Evolutionary conservation across 2,888 invertebrate genomes (phyloP), one percentile per base, ranked within the genome.

Genomic region (Spisula subtruncata): DNA sequence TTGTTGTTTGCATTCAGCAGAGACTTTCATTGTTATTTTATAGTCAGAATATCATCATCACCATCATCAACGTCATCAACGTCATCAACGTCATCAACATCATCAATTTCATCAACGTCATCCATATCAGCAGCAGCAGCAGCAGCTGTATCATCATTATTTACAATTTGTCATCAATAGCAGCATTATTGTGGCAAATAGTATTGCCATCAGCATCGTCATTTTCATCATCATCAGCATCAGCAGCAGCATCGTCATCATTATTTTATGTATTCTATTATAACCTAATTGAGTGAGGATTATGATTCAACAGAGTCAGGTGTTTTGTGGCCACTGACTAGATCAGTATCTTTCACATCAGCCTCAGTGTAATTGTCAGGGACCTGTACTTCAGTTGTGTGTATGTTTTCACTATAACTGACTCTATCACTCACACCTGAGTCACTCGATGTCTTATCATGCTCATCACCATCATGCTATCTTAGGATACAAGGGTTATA

Each of bases 351-450:
- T n/a, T 41, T 51, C 20, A 51, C 29, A 35, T 60, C 84, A 66
- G n/a, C 71, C 25, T 84, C 84, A 56, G 60, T 41, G 10, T 2
- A 41, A 83, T 83, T 32, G 56, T 66, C 83, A 83, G 41, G 4
- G 41, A 41, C 41, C 41, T 20, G 75, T 71, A 46, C 46, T 75
- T 48, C 29, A 71, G 20, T 41, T 2, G 71, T n/a, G 41, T 35
- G 56, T 16, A 32, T n/a, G 29, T 60, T 35, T 12, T 83, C 66
- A 32, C 71, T 46, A 41, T 84, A 41, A 84, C 51, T 51, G 46
- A 29, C 48, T 35, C 4, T 12, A 1, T 81, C 81, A 81, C 6
- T 48, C 81, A 46, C 51, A 25, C 25, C 20, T 56, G 56, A 41
- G 56, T 25, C n/a, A 66, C 25, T 25, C 0, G 10, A 25, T 66